Conservation (phyloP, 2,113 vertebrate genomes). For the Datnioides undecimradiatus region DNA sequence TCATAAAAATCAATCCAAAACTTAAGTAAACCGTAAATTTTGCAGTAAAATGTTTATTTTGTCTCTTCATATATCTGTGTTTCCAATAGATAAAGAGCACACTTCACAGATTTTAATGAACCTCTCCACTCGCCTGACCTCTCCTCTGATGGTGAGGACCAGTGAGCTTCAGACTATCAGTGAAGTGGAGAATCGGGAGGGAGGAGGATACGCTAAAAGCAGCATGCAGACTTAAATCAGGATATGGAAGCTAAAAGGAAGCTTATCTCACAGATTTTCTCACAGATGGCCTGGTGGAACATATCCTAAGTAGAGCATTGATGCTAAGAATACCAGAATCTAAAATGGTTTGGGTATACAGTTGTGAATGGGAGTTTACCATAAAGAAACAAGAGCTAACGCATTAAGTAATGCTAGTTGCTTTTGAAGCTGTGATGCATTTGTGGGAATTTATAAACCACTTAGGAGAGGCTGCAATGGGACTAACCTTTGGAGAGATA, state of each 20-base stretch:
- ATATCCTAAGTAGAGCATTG: conserved; percentile 58
- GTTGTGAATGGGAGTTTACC: conserved; percentile 29
- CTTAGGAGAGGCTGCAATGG: conserved; percentile 65
- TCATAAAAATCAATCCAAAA: not conserved
- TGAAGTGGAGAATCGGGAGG: conserved; percentile 13
- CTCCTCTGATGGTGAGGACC: conserved; percentile 8
- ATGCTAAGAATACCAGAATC: conserved; percentile 68
- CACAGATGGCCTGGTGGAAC: conserved; percentile 60
- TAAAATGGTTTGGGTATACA: conserved; percentile 16
- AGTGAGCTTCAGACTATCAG: conserved; percentile 30
- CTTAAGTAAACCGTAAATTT: not conserved
- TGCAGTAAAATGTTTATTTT: not conserved
- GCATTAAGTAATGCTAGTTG: conserved; percentile 8
- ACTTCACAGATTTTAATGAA: conserved; percentile 54
- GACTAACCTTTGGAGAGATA: conserved; percentile 71
- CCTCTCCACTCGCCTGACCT: conserved; percentile 5
- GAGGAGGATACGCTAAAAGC: conserved; percentile 22
- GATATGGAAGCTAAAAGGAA: conserved; percentile 37
- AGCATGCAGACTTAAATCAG: conserved; percentile 28
- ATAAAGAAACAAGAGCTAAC: conserved; percentile 42
- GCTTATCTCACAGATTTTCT: conserved; percentile 28
- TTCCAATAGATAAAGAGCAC: not conserved
- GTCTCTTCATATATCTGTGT: not conserved
- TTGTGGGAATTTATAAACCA: conserved; percentile 73
- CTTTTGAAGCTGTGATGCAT: conserved; percentile 60